Evolutionary conservation across 2,797 vertebrate genomes (phyloP).

Genomic region (Sebastes matsubarae): DNA sequence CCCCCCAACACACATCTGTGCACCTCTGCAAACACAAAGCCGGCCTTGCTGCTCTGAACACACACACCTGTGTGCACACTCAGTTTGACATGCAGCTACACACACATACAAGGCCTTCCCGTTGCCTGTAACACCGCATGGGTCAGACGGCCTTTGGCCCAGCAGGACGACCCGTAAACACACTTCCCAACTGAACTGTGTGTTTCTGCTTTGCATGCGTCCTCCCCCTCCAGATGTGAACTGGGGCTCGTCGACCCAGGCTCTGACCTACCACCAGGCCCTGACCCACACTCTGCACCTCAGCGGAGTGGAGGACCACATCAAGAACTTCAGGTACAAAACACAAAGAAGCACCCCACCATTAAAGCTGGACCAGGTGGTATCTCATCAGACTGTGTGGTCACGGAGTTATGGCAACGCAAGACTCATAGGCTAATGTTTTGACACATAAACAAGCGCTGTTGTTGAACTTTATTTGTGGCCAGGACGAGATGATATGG

Average conservation of each 20-base stretch:
- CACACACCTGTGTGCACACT: constrained; percentile 57
- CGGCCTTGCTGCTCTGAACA: constrained; percentile 9
- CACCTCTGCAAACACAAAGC: constrained; percentile 23
- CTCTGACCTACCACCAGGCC: constrained; percentile 95
- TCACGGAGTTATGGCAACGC: background rate
- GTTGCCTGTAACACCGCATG: constrained; percentile 50
- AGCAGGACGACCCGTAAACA: constrained; percentile 52
- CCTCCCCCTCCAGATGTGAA: constrained; percentile 91
- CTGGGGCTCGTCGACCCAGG: constrained; percentile 99
- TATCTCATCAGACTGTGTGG: background rate
- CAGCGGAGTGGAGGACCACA: constrained; percentile 94
- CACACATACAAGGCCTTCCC: constrained; percentile 58
- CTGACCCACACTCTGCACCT: constrained; percentile 95
- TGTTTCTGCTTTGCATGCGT: constrained; percentile 58
- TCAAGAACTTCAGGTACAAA: constrained; percentile 96
- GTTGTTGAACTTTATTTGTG: no score
- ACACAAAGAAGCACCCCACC: background rate
- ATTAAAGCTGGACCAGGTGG: background rate
- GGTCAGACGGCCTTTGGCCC: constrained; percentile 38
- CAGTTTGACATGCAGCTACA: constrained; percentile 76
- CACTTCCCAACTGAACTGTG: constrained; percentile 34
- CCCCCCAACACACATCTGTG: background rate
- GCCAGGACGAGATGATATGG: no score
- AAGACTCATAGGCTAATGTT: background rate
- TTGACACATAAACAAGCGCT: no score